Evolutionary conservation across 2,888 invertebrate genomes (phyloP).

Genomic region (Hipparchia semele): DNA sequence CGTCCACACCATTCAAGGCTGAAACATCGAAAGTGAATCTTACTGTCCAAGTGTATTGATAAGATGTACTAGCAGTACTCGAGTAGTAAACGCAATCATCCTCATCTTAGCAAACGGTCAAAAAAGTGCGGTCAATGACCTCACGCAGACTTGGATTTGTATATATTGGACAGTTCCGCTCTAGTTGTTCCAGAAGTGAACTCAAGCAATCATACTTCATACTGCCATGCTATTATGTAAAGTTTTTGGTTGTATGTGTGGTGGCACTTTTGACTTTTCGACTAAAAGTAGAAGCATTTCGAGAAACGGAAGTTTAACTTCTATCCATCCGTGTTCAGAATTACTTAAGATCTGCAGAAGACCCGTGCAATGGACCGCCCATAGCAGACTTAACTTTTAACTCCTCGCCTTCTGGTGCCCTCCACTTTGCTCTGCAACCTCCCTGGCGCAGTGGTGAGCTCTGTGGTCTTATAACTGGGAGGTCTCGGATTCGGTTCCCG

Average conservation of each 20-base stretch:
- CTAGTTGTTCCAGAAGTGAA: neutral
- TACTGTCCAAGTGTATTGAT: neutral
- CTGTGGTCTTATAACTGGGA: too few relatives aligned
- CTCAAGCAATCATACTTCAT: neutral
- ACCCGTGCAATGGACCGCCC: too few relatives aligned
- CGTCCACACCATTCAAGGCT: neutral
- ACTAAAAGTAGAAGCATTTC: neutral
- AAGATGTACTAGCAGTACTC: neutral
- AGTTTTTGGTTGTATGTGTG: neutral
- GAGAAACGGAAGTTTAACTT: too few relatives aligned
- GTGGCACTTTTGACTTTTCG: neutral
- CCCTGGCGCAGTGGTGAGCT: too few relatives aligned
- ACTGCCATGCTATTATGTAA: neutral
- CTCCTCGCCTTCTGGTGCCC: too few relatives aligned
- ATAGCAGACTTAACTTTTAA: too few relatives aligned
- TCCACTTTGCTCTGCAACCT: too few relatives aligned
- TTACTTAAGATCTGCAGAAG: too few relatives aligned
- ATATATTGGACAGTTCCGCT: neutral
- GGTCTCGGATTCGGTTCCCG: too few relatives aligned
- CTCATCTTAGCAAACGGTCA: neutral
- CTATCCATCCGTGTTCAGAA: too few relatives aligned
- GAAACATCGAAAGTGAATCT: neutral
- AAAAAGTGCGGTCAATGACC: constrained; percentile 1
- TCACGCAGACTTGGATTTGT: constrained; percentile 4
- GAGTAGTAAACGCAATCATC: neutral